Evolutionary conservation across 2,888 invertebrate genomes (phyloP), one percentile per base, ranked within the genome.

Genomic region (Tridacna crocea): DNA sequence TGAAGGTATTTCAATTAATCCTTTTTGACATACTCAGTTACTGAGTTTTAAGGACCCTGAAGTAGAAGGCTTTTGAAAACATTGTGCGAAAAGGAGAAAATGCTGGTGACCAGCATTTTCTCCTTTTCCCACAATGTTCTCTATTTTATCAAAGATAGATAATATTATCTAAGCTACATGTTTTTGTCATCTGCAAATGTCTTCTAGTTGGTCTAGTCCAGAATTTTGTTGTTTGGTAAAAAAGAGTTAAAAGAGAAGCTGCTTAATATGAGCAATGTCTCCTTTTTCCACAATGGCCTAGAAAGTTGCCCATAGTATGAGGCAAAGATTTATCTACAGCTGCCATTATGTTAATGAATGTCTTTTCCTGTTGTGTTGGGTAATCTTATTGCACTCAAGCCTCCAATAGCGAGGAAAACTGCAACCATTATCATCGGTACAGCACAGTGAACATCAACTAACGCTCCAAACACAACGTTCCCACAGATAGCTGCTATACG

Each of bases 391-490:
- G 98, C 97, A 95, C 97, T 96, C 87, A 98, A 96, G 83, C 98
- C 98, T 93, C 98, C 98, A 92, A 97, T 95, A 90, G 97, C 97
- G 87, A 98, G 96, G 86, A 98, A 96, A 48, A 96, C 96, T 87
- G 98, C 98, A 72, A 98, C 98, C 89, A 98, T 97, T 95, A 98
- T 97, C 88, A 98, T 98, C 75, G 98, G 98, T 85, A 98, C 97
- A 58, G 98, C 97, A 95, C 98, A 98, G 95, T 97, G 97, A 89
- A 96, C 95, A 95, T 98, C 98, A 89, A 98, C 95, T 77, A 98
- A 95, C 84, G 97, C 96, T 47, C 98, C 98, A 91, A 98, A 98
- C 81, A 98, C 97, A 90, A 98, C 96, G 95, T 97, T 97, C 77
- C 97, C 97, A 88, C 97, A 96, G 93, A 98, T 98, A 89, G 98